Conservation (phyloP, 2,797 vertebrate genomes). For the Paguma larvata region DNA sequence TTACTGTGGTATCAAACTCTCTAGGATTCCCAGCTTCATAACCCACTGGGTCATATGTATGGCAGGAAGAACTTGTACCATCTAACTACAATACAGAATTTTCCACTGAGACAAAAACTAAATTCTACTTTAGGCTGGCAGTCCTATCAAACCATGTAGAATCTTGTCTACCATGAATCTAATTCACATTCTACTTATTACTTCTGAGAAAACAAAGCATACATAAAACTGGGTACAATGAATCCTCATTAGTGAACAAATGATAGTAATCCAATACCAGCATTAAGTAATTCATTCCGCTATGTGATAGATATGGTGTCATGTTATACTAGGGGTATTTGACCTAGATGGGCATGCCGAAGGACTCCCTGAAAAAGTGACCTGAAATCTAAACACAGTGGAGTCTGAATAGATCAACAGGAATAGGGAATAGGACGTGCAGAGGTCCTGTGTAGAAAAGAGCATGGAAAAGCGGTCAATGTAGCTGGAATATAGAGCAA, state of each 20-base stretch:
- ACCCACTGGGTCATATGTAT: neutral
- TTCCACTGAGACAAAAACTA: neutral
- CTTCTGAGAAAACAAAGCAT: neutral
- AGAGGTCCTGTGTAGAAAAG: neutral
- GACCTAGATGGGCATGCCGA: neutral
- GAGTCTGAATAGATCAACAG: neutral
- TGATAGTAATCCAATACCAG: neutral
- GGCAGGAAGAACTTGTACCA: neutral
- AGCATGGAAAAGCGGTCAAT: neutral
- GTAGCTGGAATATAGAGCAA: neutral
- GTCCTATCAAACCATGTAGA: neutral
- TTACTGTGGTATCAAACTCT: neutral
- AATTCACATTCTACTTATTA: neutral
- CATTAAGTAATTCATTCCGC: neutral
- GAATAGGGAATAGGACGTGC: neutral
- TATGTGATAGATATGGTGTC: neutral
- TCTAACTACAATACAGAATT: neutral
- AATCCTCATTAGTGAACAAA: neutral
- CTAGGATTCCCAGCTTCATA: neutral
- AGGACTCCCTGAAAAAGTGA: neutral
- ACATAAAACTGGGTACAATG: neutral
- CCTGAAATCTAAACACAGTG: neutral
- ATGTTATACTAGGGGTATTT: neutral
- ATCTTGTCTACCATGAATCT: neutral
- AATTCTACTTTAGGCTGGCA: neutral